A percentile compares a stretch with the other conserved stretches of the same genome.
These are phyloP conservation scores for Acanthis flammea DNA, from an alignment of 2,797 vertebrate species.

Conservation along the genomic window DNA sequence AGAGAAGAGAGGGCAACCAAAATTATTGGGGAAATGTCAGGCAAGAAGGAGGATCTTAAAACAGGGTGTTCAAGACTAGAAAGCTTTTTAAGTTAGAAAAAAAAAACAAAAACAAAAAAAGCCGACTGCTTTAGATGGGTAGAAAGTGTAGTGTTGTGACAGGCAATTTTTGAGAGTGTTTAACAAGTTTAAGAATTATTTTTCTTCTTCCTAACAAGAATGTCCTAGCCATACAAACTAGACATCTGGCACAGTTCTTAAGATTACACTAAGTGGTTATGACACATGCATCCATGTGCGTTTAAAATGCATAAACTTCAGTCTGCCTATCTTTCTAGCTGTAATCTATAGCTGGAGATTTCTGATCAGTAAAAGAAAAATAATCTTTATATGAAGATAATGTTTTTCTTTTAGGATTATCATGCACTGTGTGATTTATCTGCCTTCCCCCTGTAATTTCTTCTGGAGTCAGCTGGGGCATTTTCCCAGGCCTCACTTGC, in stretches of 20 bases:
- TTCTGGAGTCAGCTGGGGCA: not conserved
- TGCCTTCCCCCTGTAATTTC: not conserved
- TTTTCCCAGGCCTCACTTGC: not conserved
- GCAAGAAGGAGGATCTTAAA: not conserved
- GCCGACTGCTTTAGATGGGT: not conserved
- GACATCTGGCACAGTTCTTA: not conserved
- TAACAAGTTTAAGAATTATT: not conserved
- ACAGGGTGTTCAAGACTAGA: not conserved
- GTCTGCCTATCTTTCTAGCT: not conserved
- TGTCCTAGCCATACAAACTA: not conserved
- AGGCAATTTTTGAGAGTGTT: not conserved
- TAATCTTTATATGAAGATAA: not conserved
- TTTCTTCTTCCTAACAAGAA: not conserved
- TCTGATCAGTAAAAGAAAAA: not conserved
- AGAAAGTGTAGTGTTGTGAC: not conserved
- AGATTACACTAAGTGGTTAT: not conserved
- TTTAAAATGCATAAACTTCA: not conserved
- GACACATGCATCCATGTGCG: not conserved
- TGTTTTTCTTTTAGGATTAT: not conserved
- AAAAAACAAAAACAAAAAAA: too few relatives aligned
- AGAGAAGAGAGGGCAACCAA: not conserved
- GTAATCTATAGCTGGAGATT: not conserved
- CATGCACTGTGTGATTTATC: not conserved
- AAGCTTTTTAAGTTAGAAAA: too few relatives aligned
- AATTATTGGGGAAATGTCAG: not conserved